Evolutionary conservation across 2,113 vertebrate species (phyloP).

Genomic region (Protomyctophum bolini): DNA sequence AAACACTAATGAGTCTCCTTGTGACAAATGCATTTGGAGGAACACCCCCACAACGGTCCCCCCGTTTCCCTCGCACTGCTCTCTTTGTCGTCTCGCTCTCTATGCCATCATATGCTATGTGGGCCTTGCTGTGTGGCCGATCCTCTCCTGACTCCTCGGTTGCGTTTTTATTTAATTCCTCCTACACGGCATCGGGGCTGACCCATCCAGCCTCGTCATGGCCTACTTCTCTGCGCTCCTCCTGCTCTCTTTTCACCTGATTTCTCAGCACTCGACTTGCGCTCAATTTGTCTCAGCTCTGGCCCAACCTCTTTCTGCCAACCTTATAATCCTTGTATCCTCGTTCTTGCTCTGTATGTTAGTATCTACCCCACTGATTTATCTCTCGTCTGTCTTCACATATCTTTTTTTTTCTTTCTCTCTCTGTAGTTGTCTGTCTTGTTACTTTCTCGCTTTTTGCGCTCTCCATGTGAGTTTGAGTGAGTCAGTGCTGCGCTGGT

Average conservation of each 20-base stretch:
- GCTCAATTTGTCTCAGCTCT: slow-evolving; percentile 34
- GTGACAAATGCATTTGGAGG: slow-evolving; percentile 63
- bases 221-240: slow-evolving; percentile 31
- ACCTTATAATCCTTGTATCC: slow-evolving; percentile 8
- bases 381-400: no score
- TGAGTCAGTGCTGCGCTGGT: slow-evolving; percentile 51
- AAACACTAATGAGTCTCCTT: slow-evolving; percentile 61
- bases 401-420: neutral
- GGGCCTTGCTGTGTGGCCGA: slow-evolving; percentile 10
- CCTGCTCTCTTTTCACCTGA: slow-evolving; percentile 21
- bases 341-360: neutral
- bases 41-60: slow-evolving; percentile 38
- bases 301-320: slow-evolving; percentile 26
- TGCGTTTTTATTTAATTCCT: slow-evolving; percentile 18
- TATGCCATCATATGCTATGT: slow-evolving; percentile 19
- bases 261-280: slow-evolving; percentile 15
- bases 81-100: slow-evolving; percentile 3
- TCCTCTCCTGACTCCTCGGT: slow-evolving; percentile 1
- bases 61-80: slow-evolving; percentile 23
- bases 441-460: neutral
- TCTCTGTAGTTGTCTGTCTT: slow-evolving; percentile 21
- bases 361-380: neutral
- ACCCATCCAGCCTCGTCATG: slow-evolving; percentile 23
- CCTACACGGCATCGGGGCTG: neutral
- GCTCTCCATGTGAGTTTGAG: slow-evolving; percentile 39